phyloP scores from a whole-genome alignment of 2,113 vertebrate genomes.

The Tupaia chinensis region DNA sequence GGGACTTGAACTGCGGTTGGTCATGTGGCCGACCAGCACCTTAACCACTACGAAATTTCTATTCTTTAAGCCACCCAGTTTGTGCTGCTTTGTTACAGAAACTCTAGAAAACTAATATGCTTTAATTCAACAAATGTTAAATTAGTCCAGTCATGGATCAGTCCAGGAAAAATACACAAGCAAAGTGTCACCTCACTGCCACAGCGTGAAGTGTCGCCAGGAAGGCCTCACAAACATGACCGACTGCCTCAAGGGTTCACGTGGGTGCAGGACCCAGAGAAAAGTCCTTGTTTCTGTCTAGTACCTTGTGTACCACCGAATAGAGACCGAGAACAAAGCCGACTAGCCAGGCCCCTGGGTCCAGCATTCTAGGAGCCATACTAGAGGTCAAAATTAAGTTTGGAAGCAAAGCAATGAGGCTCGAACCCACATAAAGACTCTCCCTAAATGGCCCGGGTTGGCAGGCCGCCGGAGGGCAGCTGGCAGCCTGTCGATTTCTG shows the following conservation, averaged over 20 bases:
- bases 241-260: neutral
- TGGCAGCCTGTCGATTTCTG: conserved; percentile 49
- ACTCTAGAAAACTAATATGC: neutral
- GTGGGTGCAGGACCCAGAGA: neutral
- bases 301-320: conserved; percentile 64
- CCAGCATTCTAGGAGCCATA: conserved; percentile 34
- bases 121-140: neutral
- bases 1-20: no score
- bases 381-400: conserved; percentile 22
- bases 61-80: neutral
- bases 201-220: neutral
- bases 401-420: neutral
- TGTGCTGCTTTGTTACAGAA: neutral
- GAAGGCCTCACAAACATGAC: neutral
- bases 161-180: neutral
- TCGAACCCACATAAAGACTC: conserved; percentile 17
- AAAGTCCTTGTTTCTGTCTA: conserved; percentile 1
- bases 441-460: neutral
- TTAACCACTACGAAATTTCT: neutral
- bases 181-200: neutral
- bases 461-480: neutral
- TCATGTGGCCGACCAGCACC: no score
- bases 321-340: conserved; percentile 54
- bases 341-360: neutral
- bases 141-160: neutral